These are phyloP conservation scores for Porites lutea DNA, from an alignment of 64 coral and sea anemone genomes.

Conservation along the genomic window DNA sequence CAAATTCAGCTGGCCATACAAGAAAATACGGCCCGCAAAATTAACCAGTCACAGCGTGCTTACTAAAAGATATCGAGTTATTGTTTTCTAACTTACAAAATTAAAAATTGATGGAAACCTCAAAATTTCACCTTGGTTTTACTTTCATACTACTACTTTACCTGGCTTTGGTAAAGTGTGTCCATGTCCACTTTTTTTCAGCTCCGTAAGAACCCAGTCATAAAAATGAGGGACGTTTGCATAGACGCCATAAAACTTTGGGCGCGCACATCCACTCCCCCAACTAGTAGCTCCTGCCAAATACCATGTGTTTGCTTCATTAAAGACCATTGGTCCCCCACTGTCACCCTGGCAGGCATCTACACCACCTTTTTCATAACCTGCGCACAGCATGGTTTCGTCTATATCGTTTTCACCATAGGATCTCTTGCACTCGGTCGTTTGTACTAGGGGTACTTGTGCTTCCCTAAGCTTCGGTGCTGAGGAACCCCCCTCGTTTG, in stretches of 20 bases:
- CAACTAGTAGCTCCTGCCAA: constrained; percentile 72
- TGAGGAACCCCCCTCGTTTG: constrained; percentile 23
- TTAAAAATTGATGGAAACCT: too few relatives aligned
- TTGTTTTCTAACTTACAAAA: too few relatives aligned
- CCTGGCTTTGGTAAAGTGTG: too few relatives aligned
- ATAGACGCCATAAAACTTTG: constrained; percentile 69
- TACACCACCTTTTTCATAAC: constrained; percentile 42
- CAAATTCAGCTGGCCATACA: too few relatives aligned
- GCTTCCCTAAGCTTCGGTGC: constrained; percentile 56
- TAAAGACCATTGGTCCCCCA: constrained; percentile 70
- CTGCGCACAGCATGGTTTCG: constrained; percentile 70
- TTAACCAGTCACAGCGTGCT: too few relatives aligned
- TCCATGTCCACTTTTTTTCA: too few relatives aligned
- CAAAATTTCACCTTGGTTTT: too few relatives aligned
- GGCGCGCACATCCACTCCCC: constrained; percentile 71
- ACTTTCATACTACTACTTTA: too few relatives aligned
- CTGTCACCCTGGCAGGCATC: constrained; percentile 85
- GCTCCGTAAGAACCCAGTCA: too few relatives aligned
- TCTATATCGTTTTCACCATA: constrained; percentile 38
- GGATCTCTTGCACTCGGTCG: constrained; percentile 21
- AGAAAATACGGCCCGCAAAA: too few relatives aligned
- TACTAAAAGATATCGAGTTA: too few relatives aligned
- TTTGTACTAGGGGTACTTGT: constrained; percentile 39
- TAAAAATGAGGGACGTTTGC: neutral
- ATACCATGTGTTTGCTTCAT: constrained; percentile 42